Conservation (phyloP, 2,888 invertebrate species). For the Anagyrus pseudococci region DNA sequence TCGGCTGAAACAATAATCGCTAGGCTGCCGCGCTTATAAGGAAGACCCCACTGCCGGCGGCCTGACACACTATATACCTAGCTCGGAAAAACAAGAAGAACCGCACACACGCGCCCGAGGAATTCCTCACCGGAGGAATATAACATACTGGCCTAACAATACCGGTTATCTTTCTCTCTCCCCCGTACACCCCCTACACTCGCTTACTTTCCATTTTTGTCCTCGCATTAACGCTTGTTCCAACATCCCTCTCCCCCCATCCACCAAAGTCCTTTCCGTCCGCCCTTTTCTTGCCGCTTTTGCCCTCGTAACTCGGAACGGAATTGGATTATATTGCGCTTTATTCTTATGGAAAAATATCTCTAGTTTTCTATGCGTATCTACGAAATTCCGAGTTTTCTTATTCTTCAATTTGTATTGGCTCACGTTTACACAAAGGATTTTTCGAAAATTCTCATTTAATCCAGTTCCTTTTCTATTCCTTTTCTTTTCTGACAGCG, state of each 20-base stretch:
- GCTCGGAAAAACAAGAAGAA: slow-evolving; percentile 2
- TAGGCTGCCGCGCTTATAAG: not conserved
- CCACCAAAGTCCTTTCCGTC: too few relatives aligned
- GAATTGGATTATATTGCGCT: too few relatives aligned
- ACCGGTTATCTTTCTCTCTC: slow-evolving; percentile 33
- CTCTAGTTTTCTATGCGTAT: too few relatives aligned
- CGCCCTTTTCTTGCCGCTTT: not conserved
- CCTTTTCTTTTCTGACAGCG: too few relatives aligned
- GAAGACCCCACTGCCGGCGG: slow-evolving; percentile 12
- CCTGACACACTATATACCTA: slow-evolving; percentile 11
- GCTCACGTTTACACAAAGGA: too few relatives aligned
- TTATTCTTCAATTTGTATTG: too few relatives aligned
- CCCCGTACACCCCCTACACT: slow-evolving; percentile 6
- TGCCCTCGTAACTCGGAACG: not conserved
- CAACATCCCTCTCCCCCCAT: slow-evolving; percentile 2
- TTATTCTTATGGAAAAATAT: too few relatives aligned
- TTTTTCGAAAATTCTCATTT: too few relatives aligned
- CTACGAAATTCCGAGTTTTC: too few relatives aligned
- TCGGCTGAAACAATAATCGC: slow-evolving; percentile 31
- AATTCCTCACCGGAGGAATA: slow-evolving; percentile 43
- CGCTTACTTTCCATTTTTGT: not conserved
- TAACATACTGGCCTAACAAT: slow-evolving; percentile 40
- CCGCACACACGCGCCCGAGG: slow-evolving; percentile 36
- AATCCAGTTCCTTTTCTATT: too few relatives aligned
- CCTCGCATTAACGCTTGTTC: not conserved